Base-by-base conservation (phyloP, 2,888 invertebrate genomes). In the Dugesia japonica region DNA sequence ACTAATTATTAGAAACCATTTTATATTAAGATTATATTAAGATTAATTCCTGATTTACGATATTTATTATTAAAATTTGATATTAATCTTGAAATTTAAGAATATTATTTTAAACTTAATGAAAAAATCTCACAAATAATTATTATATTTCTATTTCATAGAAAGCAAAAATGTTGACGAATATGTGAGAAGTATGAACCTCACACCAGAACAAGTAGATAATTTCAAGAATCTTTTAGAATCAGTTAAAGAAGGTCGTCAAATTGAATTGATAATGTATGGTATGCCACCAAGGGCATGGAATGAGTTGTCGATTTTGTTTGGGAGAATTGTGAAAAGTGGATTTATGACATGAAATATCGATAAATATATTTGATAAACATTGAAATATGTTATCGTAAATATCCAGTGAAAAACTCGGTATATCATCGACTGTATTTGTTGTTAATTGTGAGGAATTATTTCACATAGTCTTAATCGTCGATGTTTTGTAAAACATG, bases 231-330 rank as follows among this genome's bases (percentile, higher is more conserved):
- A n/a, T 28, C 31, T 72, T 28, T 28, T 72, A 15, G 72, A 72
- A 4, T 15, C 72, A 15, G 31, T 72, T 7, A 72, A 72, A 28
- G 31, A 31, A 28, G 72, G 72, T 72, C 72, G 72, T 7, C 72
- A 72, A 31, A 31, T 72, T 15, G 72, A 72, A 72, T 20, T 72
- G 17, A 27, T 72, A 1, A 27, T 72, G 28, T 28, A 7, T 13
- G 72, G 72, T 13, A 72, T 72, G 72, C 72, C 72, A 17, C 27
- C 72, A 1, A 72, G 31, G n/a, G 72, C 72, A 15, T 72, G 72
- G 72, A 72, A 72, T 20, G 72, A 72, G 28, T 28, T 72, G n/a
- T 72, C 27, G 4, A 28, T 72, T 28, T 23, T 72, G 72, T 72
- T 72, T 26, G 31, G 72, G 4, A 15, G 72, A n/a, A 72, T 72